Evolutionary conservation across 2,797 vertebrate species (phyloP), one percentile per base, ranked within the genome.

Genomic region (Protosalanx chinensis): DNA sequence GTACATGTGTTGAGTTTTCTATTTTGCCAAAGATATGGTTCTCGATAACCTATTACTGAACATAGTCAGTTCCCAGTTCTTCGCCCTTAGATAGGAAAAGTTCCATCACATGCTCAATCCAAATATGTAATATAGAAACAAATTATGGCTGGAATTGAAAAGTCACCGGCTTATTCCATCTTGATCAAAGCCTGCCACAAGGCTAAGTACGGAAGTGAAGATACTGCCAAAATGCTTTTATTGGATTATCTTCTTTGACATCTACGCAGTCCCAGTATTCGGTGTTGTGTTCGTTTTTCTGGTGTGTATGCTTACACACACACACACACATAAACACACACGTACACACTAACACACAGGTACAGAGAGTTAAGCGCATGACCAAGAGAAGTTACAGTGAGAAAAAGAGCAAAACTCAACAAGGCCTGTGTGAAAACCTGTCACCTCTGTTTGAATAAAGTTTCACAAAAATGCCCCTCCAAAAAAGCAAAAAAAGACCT

Each of bases 111-210:
- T 93, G 93, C 95, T 95, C 94, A 91, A 93, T 91, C 92, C 82
- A 88, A 86, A 91, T 94, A 95, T 96, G 94, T 92, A 97, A 98
- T 98, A 98, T 94, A 94, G 96, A 97, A 98, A 99, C 96, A 98
- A 98, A 98, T 99, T 97, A 97, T 96, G 95, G 93, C 94, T 88
- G 95, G 95, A 98, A 99, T 98, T 98, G 97, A 97, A 98, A 98
- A 98, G 97, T 97, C 96, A 96, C 94, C 92, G 91, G 92, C 94
- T 97, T 96, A 96, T 98, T 97, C 94, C 90, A 86, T 95, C 94
- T 97, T 97, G 97, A 98, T 99, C 96, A 98, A 96, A 95, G 91
- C 90, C 95, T 96, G 95, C 94, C 95, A 95, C 94, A 92, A 96
- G 93, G 94, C 92, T 96, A 96, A 97, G 94, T 95, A 93, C 91